Conservation (phyloP, 2,797 vertebrate species). For the Brachyalestes nurse region DNA sequence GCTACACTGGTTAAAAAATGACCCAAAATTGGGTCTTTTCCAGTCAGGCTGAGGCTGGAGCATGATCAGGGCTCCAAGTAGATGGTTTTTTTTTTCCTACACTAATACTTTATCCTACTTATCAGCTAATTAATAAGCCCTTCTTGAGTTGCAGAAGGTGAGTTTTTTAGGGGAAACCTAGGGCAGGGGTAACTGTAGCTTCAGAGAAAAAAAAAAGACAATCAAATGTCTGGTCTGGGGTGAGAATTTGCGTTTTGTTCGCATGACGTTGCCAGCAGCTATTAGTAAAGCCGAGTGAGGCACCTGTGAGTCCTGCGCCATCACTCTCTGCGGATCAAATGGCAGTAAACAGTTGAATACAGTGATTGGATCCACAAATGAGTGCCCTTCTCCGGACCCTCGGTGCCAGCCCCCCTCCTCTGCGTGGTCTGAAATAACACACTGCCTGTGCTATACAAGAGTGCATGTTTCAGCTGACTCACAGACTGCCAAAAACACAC, state of each 20-base stretch:
- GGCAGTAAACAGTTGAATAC: conserved; percentile 11
- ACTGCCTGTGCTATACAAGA: conserved; percentile 66
- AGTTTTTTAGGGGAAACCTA: too few relatives aligned
- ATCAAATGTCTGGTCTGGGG: background rate
- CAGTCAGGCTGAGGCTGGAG: background rate
- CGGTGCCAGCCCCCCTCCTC: conserved; percentile 11
- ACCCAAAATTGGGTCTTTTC: too few relatives aligned
- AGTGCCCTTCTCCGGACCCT: background rate
- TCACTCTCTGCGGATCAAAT: background rate
- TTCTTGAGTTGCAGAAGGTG: background rate
- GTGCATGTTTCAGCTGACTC: conserved; percentile 75
- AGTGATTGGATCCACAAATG: conserved; percentile 19
- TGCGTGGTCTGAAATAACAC: conserved; percentile 59
- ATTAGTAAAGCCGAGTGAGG: background rate
- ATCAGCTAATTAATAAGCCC: background rate
- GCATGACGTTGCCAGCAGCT: background rate
- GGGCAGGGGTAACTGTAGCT: background rate
- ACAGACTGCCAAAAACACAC: conserved; percentile 66
- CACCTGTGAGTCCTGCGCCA: conserved; percentile 11
- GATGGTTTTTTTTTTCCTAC: background rate
- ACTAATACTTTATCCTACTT: background rate
- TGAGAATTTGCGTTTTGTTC: background rate
- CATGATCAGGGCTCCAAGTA: background rate
- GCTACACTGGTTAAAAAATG: too few relatives aligned
- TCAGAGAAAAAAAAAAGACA: too few relatives aligned